A percentile compares a stretch with the other conserved stretches of the same genome.
Conservation (phyloP, 2,797 vertebrate genomes). For the Neoniphon sammara region DNA sequence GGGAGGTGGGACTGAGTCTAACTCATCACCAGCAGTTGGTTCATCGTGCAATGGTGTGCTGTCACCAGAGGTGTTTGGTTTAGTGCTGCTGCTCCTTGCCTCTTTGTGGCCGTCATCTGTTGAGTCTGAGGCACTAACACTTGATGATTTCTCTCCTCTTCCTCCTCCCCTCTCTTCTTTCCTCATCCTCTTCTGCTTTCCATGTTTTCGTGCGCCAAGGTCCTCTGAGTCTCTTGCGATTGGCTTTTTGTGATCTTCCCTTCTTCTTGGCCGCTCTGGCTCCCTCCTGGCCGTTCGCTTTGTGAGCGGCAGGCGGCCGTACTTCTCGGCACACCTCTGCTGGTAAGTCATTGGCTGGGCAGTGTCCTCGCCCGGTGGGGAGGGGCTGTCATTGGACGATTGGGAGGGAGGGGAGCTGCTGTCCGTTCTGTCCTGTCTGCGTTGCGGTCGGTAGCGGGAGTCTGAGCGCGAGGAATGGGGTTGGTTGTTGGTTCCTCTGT, state of each 20-base stretch:
- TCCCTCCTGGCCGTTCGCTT: constrained; percentile 72
- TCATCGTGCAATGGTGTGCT: constrained; percentile 84
- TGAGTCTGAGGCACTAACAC: constrained; percentile 73
- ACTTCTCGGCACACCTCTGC: constrained; percentile 81
- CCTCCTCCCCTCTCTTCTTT: constrained; percentile 81
- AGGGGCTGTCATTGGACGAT: constrained; percentile 67
- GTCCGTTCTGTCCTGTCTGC: constrained; percentile 69
- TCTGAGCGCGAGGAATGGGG: constrained; percentile 59
- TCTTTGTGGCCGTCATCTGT: constrained; percentile 83
- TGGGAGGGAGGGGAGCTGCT: constrained; percentile 68
- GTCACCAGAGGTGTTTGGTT: constrained; percentile 80
- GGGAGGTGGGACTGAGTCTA: constrained; percentile 57
- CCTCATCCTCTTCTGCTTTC: constrained; percentile 85
- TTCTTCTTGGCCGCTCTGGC: constrained; percentile 32
- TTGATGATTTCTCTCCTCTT: constrained; percentile 21
- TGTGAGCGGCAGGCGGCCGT: constrained; percentile 67
- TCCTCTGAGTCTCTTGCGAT: constrained; percentile 23
- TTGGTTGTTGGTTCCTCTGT: constrained; percentile 44
- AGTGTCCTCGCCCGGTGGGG: constrained; percentile 80
- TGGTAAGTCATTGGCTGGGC: constrained; percentile 75
- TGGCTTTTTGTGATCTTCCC: neutral
- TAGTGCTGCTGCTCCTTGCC: constrained; percentile 50
- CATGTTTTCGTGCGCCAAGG: constrained; percentile 82
- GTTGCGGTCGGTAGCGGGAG: constrained; percentile 70
- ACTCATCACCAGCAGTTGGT: constrained; percentile 82